A percentile compares a stretch with the other conserved stretches of the same genome.
These are phyloP conservation scores for Zaprionus africanus DNA, from an alignment of 1,140 invertebrate genomes.

Conservation along the genomic window DNA sequence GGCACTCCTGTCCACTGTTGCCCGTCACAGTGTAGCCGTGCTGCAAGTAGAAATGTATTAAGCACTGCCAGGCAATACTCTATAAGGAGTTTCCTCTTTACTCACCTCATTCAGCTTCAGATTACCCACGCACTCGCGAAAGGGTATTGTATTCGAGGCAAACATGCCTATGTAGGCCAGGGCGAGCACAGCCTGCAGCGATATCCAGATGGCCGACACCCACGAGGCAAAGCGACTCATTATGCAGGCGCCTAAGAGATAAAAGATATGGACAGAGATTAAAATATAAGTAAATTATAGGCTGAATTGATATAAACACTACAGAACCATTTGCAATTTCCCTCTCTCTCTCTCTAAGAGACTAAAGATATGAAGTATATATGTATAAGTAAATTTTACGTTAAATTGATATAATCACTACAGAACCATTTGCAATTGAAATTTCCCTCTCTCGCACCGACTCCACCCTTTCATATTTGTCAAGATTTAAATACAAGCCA, in stretches of 20 bases:
- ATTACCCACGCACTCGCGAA: slow-evolving; percentile 76
- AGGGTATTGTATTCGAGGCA: slow-evolving; percentile 71
- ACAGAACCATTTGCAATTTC: not conserved
- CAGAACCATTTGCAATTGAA: not conserved
- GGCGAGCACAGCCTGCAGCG: slow-evolving; percentile 79
- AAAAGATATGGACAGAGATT: not conserved
- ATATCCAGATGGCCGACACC: slow-evolving; percentile 82
- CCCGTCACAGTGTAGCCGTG: slow-evolving; percentile 66
- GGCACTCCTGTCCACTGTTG: slow-evolving; percentile 76
- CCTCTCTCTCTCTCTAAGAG: too few species aligned
- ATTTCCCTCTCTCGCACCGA: not conserved
- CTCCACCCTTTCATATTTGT: not conserved
- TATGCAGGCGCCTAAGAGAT: slow-evolving; percentile 72
- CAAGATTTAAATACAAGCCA: not conserved
- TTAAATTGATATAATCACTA: not conserved
- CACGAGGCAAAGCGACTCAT: slow-evolving; percentile 83
- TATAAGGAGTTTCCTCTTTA: not conserved
- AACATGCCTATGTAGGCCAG: slow-evolving; percentile 82
- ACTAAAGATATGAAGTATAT: too few species aligned
- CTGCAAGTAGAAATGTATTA: slow-evolving; percentile 26
- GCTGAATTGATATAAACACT: not conserved
- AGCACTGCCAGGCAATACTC: not conserved
- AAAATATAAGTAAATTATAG: too few species aligned
- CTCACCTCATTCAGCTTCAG: slow-evolving; percentile 67
- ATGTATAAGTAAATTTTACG: too few species aligned